A percentile compares a stretch with the other conserved stretches of the same genome.
Evolutionary conservation across 2,113 vertebrate species (phyloP).

Genomic region (Neotragus moschatus): DNA sequence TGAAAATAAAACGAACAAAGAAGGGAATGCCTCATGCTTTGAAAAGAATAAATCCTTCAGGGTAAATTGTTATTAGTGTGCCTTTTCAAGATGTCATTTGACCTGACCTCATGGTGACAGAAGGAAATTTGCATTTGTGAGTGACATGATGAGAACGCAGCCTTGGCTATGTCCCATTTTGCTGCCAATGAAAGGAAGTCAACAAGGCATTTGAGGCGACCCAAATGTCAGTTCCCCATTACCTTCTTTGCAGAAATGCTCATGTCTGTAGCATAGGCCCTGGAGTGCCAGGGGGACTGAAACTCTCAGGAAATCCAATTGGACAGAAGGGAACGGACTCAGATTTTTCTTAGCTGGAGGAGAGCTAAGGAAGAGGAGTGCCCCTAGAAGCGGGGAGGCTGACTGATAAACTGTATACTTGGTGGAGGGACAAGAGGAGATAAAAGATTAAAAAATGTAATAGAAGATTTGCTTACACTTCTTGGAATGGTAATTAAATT

Average conservation of each 20-base stretch:
- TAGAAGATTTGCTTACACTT: constrained; percentile 60
- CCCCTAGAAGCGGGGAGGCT: not conserved
- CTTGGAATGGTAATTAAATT: constrained; percentile 61
- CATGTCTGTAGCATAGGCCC: not conserved
- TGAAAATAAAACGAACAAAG: not conserved
- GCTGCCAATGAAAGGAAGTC: not conserved
- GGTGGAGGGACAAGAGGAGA: constrained; percentile 49
- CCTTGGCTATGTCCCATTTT: not conserved
- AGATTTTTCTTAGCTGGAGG: not conserved
- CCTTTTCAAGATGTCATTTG: not conserved
- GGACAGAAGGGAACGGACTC: not conserved
- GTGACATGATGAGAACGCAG: not conserved
- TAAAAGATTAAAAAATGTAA: constrained; percentile 64
- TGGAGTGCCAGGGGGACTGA: not conserved
- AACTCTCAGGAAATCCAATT: not conserved
- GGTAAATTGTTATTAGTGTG: not conserved
- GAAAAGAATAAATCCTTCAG: not conserved
- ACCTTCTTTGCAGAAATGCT: not conserved
- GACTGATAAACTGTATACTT: constrained; percentile 51
- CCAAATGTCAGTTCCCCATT: no score
- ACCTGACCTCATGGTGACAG: not conserved
- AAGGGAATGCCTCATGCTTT: not conserved
- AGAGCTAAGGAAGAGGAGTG: fast-evolving
- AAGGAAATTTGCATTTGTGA: not conserved
- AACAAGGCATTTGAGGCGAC: not conserved